These are phyloP conservation scores for Patiria pectinifera DNA, from an alignment of 53 echinoderm and acorn worm species.

Conservation along the genomic window DNA sequence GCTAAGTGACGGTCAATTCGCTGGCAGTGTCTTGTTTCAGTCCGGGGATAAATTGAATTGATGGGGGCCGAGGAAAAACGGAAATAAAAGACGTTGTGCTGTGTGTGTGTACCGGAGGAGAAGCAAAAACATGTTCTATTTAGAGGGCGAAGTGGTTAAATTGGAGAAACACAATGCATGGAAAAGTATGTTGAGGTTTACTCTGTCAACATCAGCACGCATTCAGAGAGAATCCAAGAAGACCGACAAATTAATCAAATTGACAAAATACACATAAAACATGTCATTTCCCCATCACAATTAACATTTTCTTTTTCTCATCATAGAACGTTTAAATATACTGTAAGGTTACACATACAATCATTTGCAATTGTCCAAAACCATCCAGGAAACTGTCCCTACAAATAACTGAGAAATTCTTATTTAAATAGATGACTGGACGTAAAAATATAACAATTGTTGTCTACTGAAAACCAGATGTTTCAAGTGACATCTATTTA, in stretches of 20 bases:
- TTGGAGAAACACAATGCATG: slow-evolving; percentile 1
- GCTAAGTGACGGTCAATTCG: slow-evolving; percentile 62
- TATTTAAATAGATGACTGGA: too few species aligned
- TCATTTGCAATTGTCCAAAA: too few species aligned
- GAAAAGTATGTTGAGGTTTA: not conserved
- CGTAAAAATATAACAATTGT: too few species aligned
- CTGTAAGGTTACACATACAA: too few species aligned
- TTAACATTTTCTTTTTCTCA: too few species aligned
- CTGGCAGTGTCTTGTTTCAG: slow-evolving; percentile 49
- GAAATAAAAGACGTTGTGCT: slow-evolving; percentile 22
- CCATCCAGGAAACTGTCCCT: too few species aligned
- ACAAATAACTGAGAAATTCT: too few species aligned
- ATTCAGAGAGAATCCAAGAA: not conserved
- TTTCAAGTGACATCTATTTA: too few species aligned
- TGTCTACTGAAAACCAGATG: too few species aligned
- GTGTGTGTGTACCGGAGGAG: not conserved
- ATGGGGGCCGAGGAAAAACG: slow-evolving; percentile 23
- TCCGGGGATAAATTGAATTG: slow-evolving; percentile 47
- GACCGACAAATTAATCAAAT: not conserved
- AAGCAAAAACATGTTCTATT: not conserved
- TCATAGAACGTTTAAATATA: too few species aligned
- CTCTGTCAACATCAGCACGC: not conserved
- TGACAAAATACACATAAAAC: not conserved
- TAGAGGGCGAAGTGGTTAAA: not conserved
- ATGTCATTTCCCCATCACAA: too few species aligned